Evolutionary conservation across 2,888 invertebrate genomes (phyloP).

Genomic region (Hirtodrosophila cameraria): DNA sequence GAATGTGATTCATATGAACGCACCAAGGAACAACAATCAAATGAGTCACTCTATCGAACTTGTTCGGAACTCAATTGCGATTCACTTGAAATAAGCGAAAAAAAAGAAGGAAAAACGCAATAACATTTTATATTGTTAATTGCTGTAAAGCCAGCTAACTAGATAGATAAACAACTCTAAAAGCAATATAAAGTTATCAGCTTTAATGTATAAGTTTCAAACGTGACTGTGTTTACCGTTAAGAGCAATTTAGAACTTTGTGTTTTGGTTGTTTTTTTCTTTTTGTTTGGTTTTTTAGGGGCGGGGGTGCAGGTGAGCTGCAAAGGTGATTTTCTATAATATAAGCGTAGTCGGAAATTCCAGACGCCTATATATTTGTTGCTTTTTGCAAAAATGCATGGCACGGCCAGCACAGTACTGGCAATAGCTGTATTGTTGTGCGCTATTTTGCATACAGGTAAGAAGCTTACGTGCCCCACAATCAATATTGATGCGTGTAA

Average conservation of each 20-base stretch:
- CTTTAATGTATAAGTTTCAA: conserved; percentile 1
- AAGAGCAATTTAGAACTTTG: conserved; percentile 15
- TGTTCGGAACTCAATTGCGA: conserved; percentile 40
- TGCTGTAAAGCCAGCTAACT: conserved; percentile 8
- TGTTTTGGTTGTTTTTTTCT: conserved; percentile 36
- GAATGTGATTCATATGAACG: conserved; percentile 1
- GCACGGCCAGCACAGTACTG: conserved; percentile 11
- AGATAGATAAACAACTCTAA: conserved; percentile 8
- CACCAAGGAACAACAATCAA: conserved; percentile 11
- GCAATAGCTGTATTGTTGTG: conserved; percentile 40
- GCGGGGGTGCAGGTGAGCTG: conserved; percentile 25
- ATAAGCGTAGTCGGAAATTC: conserved; percentile 42
- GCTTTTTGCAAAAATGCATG: conserved; percentile 48
- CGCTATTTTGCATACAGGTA: conserved; percentile 56
- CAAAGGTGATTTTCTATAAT: conserved; percentile 46
- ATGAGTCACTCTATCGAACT: conserved; percentile 1
- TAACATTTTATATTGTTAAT: conserved; percentile 40
- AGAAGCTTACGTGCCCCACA: conserved; percentile 3
- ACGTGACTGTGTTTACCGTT: conserved; percentile 14
- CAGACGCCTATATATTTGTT: conserved; percentile 29
- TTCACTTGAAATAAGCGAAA: conserved; percentile 48
- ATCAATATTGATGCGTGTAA: conserved; percentile 35
- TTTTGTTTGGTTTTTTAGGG: conserved; percentile 51
- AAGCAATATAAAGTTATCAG: conserved; percentile 31
- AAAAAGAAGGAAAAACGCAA: conserved; percentile 54